Conservation (phyloP, 2,888 invertebrate species). For the Tenthredo mesomela region DNA sequence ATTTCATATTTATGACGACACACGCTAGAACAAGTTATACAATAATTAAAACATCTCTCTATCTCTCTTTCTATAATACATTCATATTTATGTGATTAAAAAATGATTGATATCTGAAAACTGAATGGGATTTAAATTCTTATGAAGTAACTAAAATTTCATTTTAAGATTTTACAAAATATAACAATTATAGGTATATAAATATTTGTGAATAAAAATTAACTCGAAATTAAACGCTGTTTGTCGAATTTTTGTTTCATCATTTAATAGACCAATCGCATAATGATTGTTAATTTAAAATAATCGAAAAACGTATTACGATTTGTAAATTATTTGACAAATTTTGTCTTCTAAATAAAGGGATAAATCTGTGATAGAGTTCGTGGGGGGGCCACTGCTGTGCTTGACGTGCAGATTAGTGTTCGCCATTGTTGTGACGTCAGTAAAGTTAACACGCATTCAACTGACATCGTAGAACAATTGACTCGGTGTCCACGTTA, state of each 20-base stretch:
- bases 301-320: background rate
- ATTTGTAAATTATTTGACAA: constrained; percentile 72
- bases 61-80: background rate
- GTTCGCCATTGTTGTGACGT: constrained; percentile 78
- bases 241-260: background rate
- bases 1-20: background rate
- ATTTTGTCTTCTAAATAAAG: constrained; percentile 74
- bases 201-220: background rate
- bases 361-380: constrained; percentile 54
- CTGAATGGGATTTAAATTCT: background rate
- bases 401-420: constrained; percentile 78
- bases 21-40: background rate
- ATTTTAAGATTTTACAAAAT: background rate
- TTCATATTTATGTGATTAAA: too few species aligned
- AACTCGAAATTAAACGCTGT: background rate
- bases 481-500: constrained; percentile 49
- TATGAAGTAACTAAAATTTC: background rate
- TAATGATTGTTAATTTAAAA: background rate
- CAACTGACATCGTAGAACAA: constrained; percentile 64
- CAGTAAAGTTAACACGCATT: constrained; percentile 76
- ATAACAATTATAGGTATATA: too few species aligned
- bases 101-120: background rate
- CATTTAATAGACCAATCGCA: background rate
- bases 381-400: constrained; percentile 71
- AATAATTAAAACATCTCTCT: constrained; percentile 18